phyloP scores from a whole-genome alignment of 1,140 invertebrate species.

The Laupala kohalensis region DNA sequence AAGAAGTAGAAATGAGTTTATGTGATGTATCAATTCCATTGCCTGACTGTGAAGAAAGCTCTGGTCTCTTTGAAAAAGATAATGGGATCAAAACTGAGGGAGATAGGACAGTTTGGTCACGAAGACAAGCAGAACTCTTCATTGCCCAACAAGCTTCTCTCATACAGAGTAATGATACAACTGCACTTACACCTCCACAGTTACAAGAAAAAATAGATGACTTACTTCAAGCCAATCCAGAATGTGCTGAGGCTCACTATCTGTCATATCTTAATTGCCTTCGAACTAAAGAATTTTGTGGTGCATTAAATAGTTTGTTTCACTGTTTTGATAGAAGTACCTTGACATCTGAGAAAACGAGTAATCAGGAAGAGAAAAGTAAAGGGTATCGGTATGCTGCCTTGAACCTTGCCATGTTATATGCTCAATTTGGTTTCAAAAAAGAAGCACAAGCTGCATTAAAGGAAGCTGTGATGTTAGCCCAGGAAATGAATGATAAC shows the following conservation, averaged over 20 bases:
- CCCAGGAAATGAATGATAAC: constrained; percentile 77
- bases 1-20: constrained; percentile 12
- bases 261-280: constrained; percentile 81
- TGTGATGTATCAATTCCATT: constrained; percentile 25
- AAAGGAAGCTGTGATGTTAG: constrained; percentile 70
- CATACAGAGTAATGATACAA: constrained; percentile 63
- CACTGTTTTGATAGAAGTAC: constrained; percentile 70
- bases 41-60: background rate
- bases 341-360: constrained; percentile 28
- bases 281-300: constrained; percentile 73
- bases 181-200: constrained; percentile 58
- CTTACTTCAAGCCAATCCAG: constrained; percentile 65
- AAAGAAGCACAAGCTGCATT: constrained; percentile 63
- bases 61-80: constrained; percentile 6
- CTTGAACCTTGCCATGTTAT: constrained; percentile 74
- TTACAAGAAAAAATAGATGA: constrained; percentile 63
- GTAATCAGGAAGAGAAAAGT: constrained; percentile 45
- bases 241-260: constrained; percentile 77
- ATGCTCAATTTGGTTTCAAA: constrained; percentile 73
- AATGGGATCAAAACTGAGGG: constrained; percentile 21
- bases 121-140: constrained; percentile 74
- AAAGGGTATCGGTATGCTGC: constrained; percentile 76
- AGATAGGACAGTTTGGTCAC: constrained; percentile 53
- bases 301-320: constrained; percentile 67
- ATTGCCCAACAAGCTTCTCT: constrained; percentile 72